Base-by-base conservation (phyloP, 1,140 invertebrate genomes). In the Drosophila lacteicornis region DNA sequence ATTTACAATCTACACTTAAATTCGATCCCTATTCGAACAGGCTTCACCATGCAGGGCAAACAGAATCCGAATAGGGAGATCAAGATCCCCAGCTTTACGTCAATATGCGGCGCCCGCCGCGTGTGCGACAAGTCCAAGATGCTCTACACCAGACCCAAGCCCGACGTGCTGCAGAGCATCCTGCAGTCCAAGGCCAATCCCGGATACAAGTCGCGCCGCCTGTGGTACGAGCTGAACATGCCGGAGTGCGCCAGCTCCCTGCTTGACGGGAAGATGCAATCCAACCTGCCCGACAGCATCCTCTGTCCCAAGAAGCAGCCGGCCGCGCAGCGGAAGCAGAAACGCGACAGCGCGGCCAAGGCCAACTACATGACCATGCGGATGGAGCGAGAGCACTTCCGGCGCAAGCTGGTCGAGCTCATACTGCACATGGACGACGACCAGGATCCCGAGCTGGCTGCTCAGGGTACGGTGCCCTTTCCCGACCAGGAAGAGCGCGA, bases 331-430 rank as follows among this genome's bases (percentile, higher is more conserved):
- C 30, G 30, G n/a, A 49, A 46, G 9, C 74, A 73, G 1, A 79
- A 59, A 15, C 13, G 65, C 27, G 25, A 40, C 17, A 7, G 40
- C 58, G 9, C 15, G 9, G 33, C 46, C 17, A 87, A 90, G 22
- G 46, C 59, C 3, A 90, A 90, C 30, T 88, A 88, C 45, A 90
- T 88, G 85, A 45, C 36, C 3, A 94, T 96, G 88, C 95, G 96
- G 40, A 95, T 95, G 93, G 95, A 96, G 70, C 94, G 97, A 30
- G 96, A 98, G 93, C 95, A 96, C 68, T 99, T 98, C 93, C 94
- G 97, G 25, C 94, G 95, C 58, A 95, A 96, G 81, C 93, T 98
- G 59, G 95, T 98, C 33, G 95, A 95, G 80, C 93, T 97, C 47
- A 96, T 97, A 42, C 94, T 96, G 36, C 91, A 92, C 50, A 93